phyloP scores from a whole-genome alignment of 2,113 vertebrate species.

The Geothlypis trichas region DNA sequence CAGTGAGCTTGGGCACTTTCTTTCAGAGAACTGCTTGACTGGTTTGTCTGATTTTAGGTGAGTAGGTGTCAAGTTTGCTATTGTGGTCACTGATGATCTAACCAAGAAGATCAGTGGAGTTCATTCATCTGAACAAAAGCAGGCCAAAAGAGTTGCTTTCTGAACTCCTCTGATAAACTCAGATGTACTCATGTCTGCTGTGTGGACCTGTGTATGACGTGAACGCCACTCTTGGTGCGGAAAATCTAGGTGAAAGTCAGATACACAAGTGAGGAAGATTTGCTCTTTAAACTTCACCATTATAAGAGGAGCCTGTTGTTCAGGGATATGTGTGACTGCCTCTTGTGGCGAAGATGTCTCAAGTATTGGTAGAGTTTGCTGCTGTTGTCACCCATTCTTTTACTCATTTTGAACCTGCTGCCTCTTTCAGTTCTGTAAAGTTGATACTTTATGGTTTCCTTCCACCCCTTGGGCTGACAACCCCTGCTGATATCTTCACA shows the following conservation, averaged over 20 bases:
- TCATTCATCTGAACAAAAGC: neutral
- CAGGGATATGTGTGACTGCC: neutral
- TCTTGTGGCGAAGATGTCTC: neutral
- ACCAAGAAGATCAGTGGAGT: neutral
- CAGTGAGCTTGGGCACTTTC: neutral
- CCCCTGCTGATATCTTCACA: neutral
- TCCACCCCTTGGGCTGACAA: neutral
- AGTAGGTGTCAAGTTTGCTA: neutral
- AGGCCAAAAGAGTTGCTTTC: neutral
- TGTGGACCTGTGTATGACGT: neutral
- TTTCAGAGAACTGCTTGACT: neutral
- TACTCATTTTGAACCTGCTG: neutral
- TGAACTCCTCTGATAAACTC: neutral
- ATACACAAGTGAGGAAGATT: neutral
- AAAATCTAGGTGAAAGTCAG: neutral
- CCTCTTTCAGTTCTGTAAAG: neutral
- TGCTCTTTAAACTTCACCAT: neutral
- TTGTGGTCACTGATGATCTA: neutral
- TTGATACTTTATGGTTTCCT: neutral
- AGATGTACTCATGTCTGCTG: neutral
- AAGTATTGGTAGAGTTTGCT: neutral
- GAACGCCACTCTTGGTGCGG: neutral
- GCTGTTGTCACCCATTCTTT: neutral
- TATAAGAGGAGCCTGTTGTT: neutral
- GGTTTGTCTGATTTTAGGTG: neutral